Conservation (phyloP, 2,113 vertebrate species). For the Hipposideros armiger region DNA sequence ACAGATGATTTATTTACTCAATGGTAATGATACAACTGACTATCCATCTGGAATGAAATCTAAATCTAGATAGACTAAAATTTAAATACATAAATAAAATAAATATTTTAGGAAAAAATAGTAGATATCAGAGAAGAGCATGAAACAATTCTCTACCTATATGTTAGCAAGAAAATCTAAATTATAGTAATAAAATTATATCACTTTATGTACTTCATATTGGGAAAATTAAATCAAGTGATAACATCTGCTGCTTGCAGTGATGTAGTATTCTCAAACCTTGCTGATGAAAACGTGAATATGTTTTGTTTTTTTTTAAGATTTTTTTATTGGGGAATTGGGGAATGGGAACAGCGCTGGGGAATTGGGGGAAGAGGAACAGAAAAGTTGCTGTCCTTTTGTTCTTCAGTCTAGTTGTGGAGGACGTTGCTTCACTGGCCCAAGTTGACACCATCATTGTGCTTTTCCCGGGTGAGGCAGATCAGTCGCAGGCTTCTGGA, state of each 20-base stretch:
- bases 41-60: neutral
- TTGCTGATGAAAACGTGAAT: constrained; percentile 5
- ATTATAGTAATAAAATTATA: constrained; percentile 41
- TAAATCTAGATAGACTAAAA: neutral
- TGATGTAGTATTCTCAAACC: neutral
- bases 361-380: too few species aligned
- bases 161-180: constrained; percentile 15
- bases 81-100: constrained; percentile 41
- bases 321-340: too few species aligned
- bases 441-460: too few species aligned
- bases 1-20: constrained; percentile 11
- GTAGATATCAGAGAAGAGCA: neutral
- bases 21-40: neutral
- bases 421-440: too few species aligned
- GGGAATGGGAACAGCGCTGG: too few species aligned
- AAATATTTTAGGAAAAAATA: neutral
- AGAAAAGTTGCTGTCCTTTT: too few species aligned
- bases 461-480: too few species aligned
- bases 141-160: neutral
- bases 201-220: constrained; percentile 15
- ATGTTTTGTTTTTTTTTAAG: neutral
- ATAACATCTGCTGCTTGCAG: neutral
- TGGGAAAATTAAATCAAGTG: constrained; percentile 47
- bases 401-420: too few species aligned
- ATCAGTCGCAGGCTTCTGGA: too few species aligned